Base-by-base conservation (phyloP, 2,888 invertebrate species). In the Pecten maximus region DNA sequence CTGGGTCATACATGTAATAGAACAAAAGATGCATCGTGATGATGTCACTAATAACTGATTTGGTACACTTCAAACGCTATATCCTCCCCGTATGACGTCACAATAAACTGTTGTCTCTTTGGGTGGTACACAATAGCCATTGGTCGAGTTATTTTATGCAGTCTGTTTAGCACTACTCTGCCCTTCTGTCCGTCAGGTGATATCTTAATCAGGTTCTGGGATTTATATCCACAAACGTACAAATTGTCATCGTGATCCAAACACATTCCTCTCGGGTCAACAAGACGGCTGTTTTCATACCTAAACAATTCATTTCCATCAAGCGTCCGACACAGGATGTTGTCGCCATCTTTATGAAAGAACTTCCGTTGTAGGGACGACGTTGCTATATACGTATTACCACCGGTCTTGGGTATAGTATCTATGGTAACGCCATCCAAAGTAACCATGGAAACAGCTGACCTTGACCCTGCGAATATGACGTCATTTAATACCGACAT, bases 71-170 rank as follows among this genome's bases (percentile, higher is more conserved):
- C 74, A 28, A 74, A 74, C 10, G 74, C 74, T 74, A 28, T 74
- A 74, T 74, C 74, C 74, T 74, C 74, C 8, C 74, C 74, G 35
- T 74, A 74, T 74, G 74, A 74, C 35, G 74, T 74, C 74, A 74
- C 74, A 28, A 74, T 74, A 35, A 74, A 74, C 74, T 74, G 74
- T 35, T 74, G 74, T 74, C 10, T 74, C 12, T 28, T 74, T 35
- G 74, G 74, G 28, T 74, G 74, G 35, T 35, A 74, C 28, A 74
- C 74, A 35, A 74, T 74, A 35, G 74, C 74, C 74, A 74, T 74
- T 74, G 74, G 74, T 35, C 74, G 28, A 19, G 28, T 23, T 28
- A 74, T 74, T 74, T 74, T 74, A 16, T 74, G 74, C 0, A 74
- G 74, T 74, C 74, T 28, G 28, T 74, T 74, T 0, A 74, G 35